phyloP scores from a whole-genome alignment of 1,140 invertebrate genomes.

The Cyphomyrmex costatus region DNA sequence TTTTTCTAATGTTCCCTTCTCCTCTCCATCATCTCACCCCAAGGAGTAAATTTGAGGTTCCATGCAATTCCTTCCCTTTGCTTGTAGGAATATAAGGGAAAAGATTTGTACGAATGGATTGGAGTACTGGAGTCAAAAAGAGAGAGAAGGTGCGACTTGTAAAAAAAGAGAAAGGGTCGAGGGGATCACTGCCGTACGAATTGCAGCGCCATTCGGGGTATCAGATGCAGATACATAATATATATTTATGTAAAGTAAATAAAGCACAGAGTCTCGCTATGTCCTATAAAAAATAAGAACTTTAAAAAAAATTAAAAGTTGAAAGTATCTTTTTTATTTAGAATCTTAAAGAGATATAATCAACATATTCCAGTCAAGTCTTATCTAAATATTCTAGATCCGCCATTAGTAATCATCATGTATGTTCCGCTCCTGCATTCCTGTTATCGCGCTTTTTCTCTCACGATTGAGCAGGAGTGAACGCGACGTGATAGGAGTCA shows the following conservation, averaged over 20 bases:
- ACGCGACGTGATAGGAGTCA: constrained; percentile 19
- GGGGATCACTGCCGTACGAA: neutral
- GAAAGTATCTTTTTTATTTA: too few species aligned
- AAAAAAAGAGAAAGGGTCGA: neutral
- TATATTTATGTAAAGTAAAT: constrained; percentile 1
- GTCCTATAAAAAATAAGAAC: too few species aligned
- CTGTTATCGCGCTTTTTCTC: neutral
- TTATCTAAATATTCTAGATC: neutral
- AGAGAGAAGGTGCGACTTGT: neutral
- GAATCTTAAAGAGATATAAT: too few species aligned
- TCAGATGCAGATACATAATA: neutral
- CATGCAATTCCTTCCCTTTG: too few species aligned
- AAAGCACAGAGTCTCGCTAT: neutral
- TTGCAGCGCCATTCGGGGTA: neutral
- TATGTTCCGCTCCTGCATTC: neutral
- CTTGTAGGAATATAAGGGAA: too few species aligned
- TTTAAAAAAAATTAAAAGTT: too few species aligned
- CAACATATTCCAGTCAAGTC: too few species aligned
- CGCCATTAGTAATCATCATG: neutral
- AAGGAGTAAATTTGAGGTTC: too few species aligned
- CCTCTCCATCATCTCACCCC: too few species aligned
- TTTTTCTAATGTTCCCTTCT: too few species aligned
- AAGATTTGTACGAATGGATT: too few species aligned
- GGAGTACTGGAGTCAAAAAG: neutral
- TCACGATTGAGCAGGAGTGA: neutral